Conservation (phyloP, 2,888 invertebrate genomes). For the Cerastis leucographa region DNA sequence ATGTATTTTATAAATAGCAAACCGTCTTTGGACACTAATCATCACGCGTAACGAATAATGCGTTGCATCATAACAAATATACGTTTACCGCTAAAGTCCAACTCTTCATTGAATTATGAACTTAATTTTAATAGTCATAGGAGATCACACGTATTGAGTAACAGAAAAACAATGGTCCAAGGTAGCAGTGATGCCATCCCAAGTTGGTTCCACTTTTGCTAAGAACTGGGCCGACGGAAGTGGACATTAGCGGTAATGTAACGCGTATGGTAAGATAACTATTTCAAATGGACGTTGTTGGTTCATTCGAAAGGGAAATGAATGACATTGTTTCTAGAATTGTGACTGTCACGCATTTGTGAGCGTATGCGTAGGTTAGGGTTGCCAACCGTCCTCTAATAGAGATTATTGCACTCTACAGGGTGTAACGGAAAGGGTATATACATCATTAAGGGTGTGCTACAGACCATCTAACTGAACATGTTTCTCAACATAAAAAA, state of each 20-base stretch:
- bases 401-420: too few relatives aligned
- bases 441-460: too few relatives aligned
- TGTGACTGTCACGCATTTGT: slow-evolving; percentile 45
- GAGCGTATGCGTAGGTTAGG: background rate
- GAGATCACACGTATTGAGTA: background rate
- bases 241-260: slow-evolving; percentile 66
- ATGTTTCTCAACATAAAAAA: too few relatives aligned
- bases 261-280: slow-evolving; percentile 67
- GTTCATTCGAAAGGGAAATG: slow-evolving; percentile 61
- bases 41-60: slow-evolving; percentile 78
- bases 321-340: slow-evolving; percentile 56
- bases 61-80: slow-evolving; percentile 66
- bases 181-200: slow-evolving; percentile 66
- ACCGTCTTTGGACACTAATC: slow-evolving; percentile 60
- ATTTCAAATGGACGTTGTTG: slow-evolving; percentile 56
- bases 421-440: too few relatives aligned
- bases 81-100: slow-evolving; percentile 1
- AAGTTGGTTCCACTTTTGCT: slow-evolving; percentile 83
- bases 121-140: background rate
- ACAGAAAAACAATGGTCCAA: slow-evolving; percentile 53
- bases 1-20: slow-evolving; percentile 45
- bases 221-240: slow-evolving; percentile 81
- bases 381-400: background rate
- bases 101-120: slow-evolving; percentile 37
- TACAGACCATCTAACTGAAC: too few relatives aligned